phyloP scores from a whole-genome alignment of 2,888 invertebrate species.

The Graphium colonna region DNA sequence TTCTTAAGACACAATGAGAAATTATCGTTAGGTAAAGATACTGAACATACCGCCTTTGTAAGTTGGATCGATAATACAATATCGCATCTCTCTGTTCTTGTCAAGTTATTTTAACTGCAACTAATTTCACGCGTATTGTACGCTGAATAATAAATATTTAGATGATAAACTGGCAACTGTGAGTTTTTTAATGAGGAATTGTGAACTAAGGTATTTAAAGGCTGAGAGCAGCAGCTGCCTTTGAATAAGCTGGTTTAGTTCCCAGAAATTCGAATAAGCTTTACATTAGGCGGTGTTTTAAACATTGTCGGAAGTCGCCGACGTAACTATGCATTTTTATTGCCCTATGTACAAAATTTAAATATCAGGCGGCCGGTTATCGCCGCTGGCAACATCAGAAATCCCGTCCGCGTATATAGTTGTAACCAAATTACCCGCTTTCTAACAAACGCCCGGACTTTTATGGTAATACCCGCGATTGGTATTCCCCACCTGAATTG shows the following conservation, averaged over 20 bases:
- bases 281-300: conserved; percentile 38
- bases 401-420: conserved; percentile 61
- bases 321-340: conserved; percentile 64
- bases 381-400: conserved; percentile 60
- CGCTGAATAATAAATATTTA: background rate
- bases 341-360: conserved; percentile 52
- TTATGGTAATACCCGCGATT: conserved; percentile 75
- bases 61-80: conserved; percentile 2
- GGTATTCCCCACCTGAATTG: conserved; percentile 67
- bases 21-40: background rate
- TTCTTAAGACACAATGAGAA: background rate
- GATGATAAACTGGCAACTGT: background rate
- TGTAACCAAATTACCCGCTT: conserved; percentile 79
- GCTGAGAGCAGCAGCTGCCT: too few relatives aligned
- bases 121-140: background rate
- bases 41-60: background rate
- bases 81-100: background rate
- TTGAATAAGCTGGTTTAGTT: conserved; percentile 9
- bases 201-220: background rate
- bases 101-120: background rate
- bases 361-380: conserved; percentile 51
- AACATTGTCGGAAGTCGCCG: conserved; percentile 59
- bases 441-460: conserved; percentile 77
- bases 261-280: conserved; percentile 19
- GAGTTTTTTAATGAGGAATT: background rate